Percentiles rank a stretch among this genome's conserved stretches.
These are phyloP conservation scores for Stenodema calcarata DNA, from an alignment of 2,888 invertebrate species.

Conservation along the genomic window DNA sequence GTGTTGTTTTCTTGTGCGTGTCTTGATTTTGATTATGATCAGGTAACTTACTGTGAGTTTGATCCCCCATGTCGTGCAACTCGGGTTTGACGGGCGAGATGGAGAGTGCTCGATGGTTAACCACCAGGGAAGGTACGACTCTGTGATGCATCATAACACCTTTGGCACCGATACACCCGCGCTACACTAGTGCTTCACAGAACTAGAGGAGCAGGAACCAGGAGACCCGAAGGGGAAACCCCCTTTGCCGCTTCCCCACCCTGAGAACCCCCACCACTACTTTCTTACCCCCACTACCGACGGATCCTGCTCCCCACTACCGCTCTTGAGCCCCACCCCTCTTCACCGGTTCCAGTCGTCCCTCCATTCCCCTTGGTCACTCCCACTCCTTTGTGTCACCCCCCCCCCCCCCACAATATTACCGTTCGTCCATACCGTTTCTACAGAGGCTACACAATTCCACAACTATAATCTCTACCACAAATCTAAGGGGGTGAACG, in stretches of 20 bases:
- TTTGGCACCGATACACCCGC: background rate
- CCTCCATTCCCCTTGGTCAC: background rate
- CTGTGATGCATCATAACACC: conserved; percentile 57
- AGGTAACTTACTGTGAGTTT: conserved; percentile 52
- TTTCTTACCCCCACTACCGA: background rate
- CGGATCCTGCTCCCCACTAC: background rate
- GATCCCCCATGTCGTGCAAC: conserved; percentile 59
- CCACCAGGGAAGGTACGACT: conserved; percentile 59
- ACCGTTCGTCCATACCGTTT: background rate
- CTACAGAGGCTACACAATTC: background rate
- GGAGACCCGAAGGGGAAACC: background rate
- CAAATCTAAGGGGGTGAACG: conserved; percentile 15
- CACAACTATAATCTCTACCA: background rate
- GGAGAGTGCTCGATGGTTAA: conserved; percentile 62
- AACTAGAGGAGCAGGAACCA: background rate
- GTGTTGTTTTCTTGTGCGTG: background rate
- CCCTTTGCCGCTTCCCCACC: background rate
- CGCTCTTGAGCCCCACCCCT: background rate
- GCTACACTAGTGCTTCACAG: conserved; percentile 1
- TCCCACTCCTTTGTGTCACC: conserved; percentile 3
- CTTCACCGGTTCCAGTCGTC: background rate
- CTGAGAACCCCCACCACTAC: background rate
- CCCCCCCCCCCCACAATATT: background rate
- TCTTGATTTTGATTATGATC: background rate
- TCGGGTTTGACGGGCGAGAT: conserved; percentile 66